Conservation (phyloP, 2,888 invertebrate genomes). For the Endomychus coccineus region DNA sequence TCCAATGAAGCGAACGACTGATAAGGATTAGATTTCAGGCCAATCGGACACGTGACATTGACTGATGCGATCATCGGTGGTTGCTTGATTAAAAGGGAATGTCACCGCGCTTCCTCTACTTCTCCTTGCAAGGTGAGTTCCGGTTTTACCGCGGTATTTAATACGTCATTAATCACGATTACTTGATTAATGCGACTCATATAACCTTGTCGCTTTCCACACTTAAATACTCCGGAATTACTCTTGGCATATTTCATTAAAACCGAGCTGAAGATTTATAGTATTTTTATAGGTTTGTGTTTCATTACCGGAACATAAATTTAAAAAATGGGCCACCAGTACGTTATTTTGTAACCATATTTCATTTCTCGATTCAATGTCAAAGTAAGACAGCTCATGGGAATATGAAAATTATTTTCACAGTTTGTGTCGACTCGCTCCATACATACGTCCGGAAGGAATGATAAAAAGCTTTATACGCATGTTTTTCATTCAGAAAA, state of each 20-base stretch:
- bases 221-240: slow-evolving; percentile 11
- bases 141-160: slow-evolving; percentile 31
- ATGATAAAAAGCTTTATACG: no score
- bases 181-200: slow-evolving; percentile 34
- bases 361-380: no score
- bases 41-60: slow-evolving; percentile 39
- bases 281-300: no score
- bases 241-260: slow-evolving; percentile 12
- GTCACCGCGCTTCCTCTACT: slow-evolving; percentile 29
- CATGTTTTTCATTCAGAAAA: no score
- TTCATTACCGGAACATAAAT: no score
- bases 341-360: no score
- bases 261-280: no score
- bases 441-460: no score
- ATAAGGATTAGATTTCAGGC: slow-evolving; percentile 39
- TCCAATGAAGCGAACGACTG: slow-evolving; percentile 41
- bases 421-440: no score
- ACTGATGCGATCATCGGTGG: slow-evolving; percentile 41
- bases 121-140: slow-evolving; percentile 23
- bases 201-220: slow-evolving; percentile 11
- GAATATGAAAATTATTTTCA: no score
- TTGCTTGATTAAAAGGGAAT: slow-evolving; percentile 41
- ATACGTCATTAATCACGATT: slow-evolving; percentile 39
- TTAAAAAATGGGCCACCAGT: no score
- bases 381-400: no score